Percentiles rank a stretch among this genome's conserved stretches.
Evolutionary conservation across 2,888 invertebrate species (phyloP).

Genomic region (Sinodicranocentrus sp.): DNA sequence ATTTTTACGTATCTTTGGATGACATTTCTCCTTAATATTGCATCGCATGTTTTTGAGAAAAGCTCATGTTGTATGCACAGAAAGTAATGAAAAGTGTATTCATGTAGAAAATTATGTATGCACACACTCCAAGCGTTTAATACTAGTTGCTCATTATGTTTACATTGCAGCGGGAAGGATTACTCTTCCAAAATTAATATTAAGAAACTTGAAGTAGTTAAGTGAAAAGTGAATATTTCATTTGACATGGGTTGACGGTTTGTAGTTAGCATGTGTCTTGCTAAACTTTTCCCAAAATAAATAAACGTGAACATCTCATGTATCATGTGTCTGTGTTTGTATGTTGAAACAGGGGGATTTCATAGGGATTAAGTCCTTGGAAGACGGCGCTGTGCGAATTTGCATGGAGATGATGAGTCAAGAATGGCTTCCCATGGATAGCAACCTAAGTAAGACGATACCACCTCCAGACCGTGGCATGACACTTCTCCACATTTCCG

Average conservation of each 20-base stretch:
- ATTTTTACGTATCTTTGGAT: too few relatives aligned
- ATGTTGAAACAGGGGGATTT: slow-evolving; percentile 81
- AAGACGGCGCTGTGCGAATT: slow-evolving; percentile 91
- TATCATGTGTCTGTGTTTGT: slow-evolving; percentile 28
- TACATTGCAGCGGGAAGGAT: too few relatives aligned
- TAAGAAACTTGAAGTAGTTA: background rate
- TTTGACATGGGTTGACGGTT: background rate
- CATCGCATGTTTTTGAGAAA: too few relatives aligned
- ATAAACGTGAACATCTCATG: background rate
- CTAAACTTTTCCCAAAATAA: background rate
- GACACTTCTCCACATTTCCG: slow-evolving; percentile 93
- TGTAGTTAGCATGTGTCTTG: background rate
- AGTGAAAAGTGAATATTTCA: slow-evolving; percentile 12
- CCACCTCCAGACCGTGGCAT: slow-evolving; percentile 82
- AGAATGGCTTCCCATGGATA: slow-evolving; percentile 80
- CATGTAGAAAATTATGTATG: too few relatives aligned
- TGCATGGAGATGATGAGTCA: slow-evolving; percentile 87
- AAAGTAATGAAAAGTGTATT: too few relatives aligned
- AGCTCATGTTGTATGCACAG: too few relatives aligned
- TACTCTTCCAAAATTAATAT: background rate
- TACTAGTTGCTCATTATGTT: background rate
- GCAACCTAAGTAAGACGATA: slow-evolving; percentile 58
- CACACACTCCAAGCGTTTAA: too few relatives aligned
- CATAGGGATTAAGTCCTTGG: slow-evolving; percentile 78
- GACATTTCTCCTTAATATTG: too few relatives aligned